These are phyloP conservation scores for Drosophila prostipennis DNA, from an alignment of 2,888 invertebrate genomes.

Conservation along the genomic window DNA sequence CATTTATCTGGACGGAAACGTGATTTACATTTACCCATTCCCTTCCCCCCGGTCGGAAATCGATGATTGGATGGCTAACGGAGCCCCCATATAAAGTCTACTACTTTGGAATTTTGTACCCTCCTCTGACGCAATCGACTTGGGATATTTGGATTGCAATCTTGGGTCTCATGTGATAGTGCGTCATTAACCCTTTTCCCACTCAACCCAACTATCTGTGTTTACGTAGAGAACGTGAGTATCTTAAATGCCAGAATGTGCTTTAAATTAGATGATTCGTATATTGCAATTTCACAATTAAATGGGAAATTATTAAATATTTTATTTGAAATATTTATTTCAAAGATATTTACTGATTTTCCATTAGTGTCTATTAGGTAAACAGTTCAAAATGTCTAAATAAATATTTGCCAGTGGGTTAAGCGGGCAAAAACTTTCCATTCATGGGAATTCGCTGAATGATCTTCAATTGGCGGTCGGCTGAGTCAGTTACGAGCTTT, in stretches of 20 bases:
- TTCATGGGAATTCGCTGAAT: conserved; percentile 24
- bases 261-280: not conserved
- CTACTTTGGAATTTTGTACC: conserved; percentile 9
- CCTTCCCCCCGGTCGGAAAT: no score
- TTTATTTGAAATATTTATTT: no score
- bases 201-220: not conserved
- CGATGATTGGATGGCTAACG: conserved; percentile 1
- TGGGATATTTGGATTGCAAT: conserved; percentile 1
- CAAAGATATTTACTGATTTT: not conserved
- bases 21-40: conserved; percentile 1
- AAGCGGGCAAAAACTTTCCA: conserved; percentile 25
- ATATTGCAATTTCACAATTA: not conserved
- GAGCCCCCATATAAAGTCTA: conserved; percentile 5
- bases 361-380: not conserved
- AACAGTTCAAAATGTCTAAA: not conserved
- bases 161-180: conserved; percentile 16
- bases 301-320: no score
- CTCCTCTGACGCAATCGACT: conserved; percentile 2
- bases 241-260: no score
- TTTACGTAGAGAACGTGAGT: not conserved
- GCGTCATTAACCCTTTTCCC: conserved; percentile 23
- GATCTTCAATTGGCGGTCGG: conserved; percentile 22
- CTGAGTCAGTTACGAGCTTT: conserved; percentile 32
- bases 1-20: conserved; percentile 10
- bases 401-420: not conserved